Percentiles rank a stretch among this genome's conserved stretches.
phyloP scores from a whole-genome alignment of 2,888 invertebrate species.

The Thymelicus sylvestris region DNA sequence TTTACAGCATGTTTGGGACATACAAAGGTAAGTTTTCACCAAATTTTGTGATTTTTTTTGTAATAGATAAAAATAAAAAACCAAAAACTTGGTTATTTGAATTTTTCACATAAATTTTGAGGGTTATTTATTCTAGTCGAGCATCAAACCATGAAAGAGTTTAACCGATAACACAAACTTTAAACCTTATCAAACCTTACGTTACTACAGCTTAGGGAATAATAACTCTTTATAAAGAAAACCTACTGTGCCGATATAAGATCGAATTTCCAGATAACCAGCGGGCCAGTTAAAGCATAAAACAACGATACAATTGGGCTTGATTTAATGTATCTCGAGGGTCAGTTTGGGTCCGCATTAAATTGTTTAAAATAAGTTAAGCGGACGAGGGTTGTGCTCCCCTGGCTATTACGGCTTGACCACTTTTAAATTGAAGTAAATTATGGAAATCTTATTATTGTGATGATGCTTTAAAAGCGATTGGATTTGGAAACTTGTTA shows the following conservation, averaged over 20 bases:
- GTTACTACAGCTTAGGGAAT: slow-evolving; percentile 69
- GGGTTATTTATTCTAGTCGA: slow-evolving; percentile 5
- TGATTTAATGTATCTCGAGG: slow-evolving; percentile 72
- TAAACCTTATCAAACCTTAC: slow-evolving; percentile 52
- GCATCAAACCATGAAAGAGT: slow-evolving; percentile 7
- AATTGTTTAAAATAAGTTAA: slow-evolving; percentile 78
- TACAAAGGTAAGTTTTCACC: no score
- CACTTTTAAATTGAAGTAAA: slow-evolving; percentile 44
- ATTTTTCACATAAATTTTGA: no score
- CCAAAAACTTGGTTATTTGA: no score
- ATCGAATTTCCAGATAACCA: slow-evolving; percentile 70
- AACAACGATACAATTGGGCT: slow-evolving; percentile 55
- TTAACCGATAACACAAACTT: slow-evolving; percentile 25
- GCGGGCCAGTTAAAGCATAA: slow-evolving; percentile 62
- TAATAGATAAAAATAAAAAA: no score
- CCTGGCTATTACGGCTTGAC: slow-evolving; percentile 54
- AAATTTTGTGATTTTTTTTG: no score
- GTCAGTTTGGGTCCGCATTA: slow-evolving; percentile 66
- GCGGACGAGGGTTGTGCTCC: slow-evolving; percentile 62
- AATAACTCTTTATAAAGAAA: slow-evolving; percentile 79
- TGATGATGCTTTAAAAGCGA: not conserved
- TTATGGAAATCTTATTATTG: slow-evolving; percentile 27
- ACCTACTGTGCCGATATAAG: slow-evolving; percentile 56
- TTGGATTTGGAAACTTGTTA: not conserved
- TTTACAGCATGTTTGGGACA: no score